These are phyloP conservation scores for Ctenochaetus hawaiiensis DNA, from an alignment of 2,797 vertebrate species.

Conservation along the genomic window DNA sequence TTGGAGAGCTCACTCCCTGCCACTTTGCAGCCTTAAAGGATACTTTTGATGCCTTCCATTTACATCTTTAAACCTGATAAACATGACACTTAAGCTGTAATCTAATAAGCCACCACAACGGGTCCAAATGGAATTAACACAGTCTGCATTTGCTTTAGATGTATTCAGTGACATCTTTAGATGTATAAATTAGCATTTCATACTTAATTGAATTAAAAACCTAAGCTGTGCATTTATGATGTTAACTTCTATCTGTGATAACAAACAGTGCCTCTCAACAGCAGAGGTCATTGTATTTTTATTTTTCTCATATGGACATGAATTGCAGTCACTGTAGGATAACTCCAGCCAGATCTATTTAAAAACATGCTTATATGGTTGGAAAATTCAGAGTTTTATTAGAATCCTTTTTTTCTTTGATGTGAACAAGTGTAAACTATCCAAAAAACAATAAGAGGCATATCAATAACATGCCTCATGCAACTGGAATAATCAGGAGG, in stretches of 20 bases:
- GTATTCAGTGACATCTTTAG: constrained; percentile 44
- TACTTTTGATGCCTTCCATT: constrained; percentile 73
- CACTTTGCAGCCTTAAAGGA: constrained; percentile 53
- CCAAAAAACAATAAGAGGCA: constrained; percentile 28
- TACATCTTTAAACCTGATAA: constrained; percentile 79
- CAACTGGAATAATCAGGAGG: constrained; percentile 44
- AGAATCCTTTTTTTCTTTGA: background rate
- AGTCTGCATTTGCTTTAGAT: constrained; percentile 51
- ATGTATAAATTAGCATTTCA: constrained; percentile 57
- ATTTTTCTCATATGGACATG: constrained; percentile 36
- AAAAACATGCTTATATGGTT: background rate
- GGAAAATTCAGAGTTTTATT: constrained; percentile 8
- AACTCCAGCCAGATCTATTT: constrained; percentile 13
- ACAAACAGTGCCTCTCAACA: constrained; percentile 48
- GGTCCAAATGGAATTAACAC: constrained; percentile 74
- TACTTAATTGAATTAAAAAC: constrained; percentile 56
- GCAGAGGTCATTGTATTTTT: constrained; percentile 44
- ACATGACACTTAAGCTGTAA: constrained; percentile 79
- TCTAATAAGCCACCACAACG: constrained; percentile 74
- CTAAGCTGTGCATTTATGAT: constrained; percentile 59
- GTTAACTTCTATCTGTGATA: constrained; percentile 36
- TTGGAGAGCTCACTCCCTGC: constrained; percentile 47
- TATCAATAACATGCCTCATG: constrained; percentile 33
- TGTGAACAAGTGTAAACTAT: constrained; percentile 25
- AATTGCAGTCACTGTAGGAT: constrained; percentile 2